Conservation (phyloP, 2,113 vertebrate species). For the Brienomyrus longianalis region DNA sequence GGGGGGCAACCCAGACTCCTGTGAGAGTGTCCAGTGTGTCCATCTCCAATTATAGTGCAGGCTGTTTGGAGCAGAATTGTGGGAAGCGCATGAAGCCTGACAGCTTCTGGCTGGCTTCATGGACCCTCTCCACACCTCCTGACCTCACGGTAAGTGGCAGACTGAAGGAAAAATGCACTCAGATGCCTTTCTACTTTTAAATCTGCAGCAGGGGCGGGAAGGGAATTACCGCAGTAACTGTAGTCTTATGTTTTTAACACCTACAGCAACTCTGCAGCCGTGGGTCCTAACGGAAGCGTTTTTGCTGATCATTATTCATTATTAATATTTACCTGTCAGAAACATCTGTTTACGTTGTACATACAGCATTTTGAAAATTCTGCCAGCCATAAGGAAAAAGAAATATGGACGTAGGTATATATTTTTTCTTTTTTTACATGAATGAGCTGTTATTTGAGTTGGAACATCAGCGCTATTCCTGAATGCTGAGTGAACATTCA, state of each 20-base stretch:
- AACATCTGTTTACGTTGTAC: background rate
- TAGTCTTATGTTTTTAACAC: background rate
- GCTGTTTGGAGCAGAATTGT: conserved; percentile 38
- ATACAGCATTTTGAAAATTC: background rate
- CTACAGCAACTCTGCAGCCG: background rate
- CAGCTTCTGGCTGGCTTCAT: conserved; percentile 40
- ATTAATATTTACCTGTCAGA: background rate
- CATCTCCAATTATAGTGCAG: conserved; percentile 53
- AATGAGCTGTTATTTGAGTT: background rate
- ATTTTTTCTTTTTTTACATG: background rate
- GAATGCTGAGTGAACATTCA: background rate
- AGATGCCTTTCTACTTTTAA: conserved; percentile 48
- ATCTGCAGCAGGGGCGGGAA: conserved; percentile 23
- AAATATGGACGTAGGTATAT: background rate
- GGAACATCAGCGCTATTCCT: background rate
- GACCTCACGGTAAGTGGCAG: conserved; percentile 29
- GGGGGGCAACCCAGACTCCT: conserved; percentile 37
- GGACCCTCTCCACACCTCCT: conserved; percentile 19
- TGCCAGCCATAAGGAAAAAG: background rate
- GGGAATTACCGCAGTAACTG: background rate
- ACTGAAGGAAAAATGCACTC: conserved; percentile 46
- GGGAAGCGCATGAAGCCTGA: conserved; percentile 29
- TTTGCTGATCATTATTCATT: background rate
- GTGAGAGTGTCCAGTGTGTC: conserved; percentile 42
- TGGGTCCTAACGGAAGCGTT: background rate